Conservation (phyloP, 2,113 vertebrate species). For the Psilopogon haemacephalus region DNA sequence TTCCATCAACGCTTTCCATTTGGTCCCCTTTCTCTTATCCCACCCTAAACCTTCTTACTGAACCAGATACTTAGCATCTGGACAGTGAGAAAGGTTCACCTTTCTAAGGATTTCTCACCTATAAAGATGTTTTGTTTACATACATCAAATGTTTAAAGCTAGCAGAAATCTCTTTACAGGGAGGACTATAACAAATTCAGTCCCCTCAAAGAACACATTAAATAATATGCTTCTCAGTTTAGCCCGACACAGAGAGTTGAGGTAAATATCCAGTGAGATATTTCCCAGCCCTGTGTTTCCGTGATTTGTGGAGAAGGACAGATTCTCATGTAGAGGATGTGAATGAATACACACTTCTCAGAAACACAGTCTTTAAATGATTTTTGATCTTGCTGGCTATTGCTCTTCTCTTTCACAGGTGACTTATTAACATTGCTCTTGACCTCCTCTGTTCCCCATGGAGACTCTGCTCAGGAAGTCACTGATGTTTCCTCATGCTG, state of each 20-base stretch:
- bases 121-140: background rate
- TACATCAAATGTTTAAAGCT: background rate
- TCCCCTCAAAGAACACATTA: background rate
- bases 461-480: conserved; percentile 11
- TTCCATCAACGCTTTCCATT: background rate
- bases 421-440: conserved; percentile 51
- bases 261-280: background rate
- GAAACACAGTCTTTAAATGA: background rate
- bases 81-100: background rate
- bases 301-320: background rate
- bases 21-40: background rate
- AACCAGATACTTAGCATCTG: background rate
- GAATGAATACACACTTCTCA: background rate
- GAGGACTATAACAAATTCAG: background rate
- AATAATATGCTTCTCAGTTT: background rate
- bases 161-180: background rate
- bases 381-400: background rate
- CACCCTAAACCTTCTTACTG: background rate
- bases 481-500: conserved; percentile 49
- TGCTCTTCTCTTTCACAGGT: conserved; percentile 12
- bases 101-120: background rate
- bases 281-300: background rate
- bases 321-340: background rate
- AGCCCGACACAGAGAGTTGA: background rate
- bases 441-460: conserved; percentile 11